Base-by-base conservation (phyloP, 2,888 invertebrate species). In the Fragum sueziense region DNA sequence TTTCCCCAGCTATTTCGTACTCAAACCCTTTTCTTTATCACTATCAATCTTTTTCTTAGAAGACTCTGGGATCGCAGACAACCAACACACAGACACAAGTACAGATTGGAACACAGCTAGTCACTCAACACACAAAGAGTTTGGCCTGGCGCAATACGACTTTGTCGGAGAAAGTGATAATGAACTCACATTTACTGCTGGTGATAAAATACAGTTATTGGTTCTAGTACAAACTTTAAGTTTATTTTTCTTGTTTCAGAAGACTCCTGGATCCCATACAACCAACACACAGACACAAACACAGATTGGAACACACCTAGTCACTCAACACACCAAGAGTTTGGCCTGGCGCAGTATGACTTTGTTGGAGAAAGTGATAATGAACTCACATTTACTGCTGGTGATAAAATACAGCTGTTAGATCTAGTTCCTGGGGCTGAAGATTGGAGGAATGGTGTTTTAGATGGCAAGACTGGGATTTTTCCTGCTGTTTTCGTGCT, bases 121-220 rank as follows among this genome's bases (percentile, higher is more conserved):
- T n/a, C 33, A 31, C 2, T 33, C 59, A 29, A 20, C 65, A 2
- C 20, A 27, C 0, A 27, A 25, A 79, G 77, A 67, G 52, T 71
- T 52, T 54, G 87, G 84, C n/a, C 73, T 70, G 37, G 90, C 89
- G 14, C 62, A 88, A 54, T 89, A 88, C 85, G 89, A 90, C 70
- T 92, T 89, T 82, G 57, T 72, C 14, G 90, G 90, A 11, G 86
- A 89, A 70, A 80, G 78, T 17, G 85, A 82, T 1, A 86, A 88
- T 61, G 91, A 92, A 74, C 82, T 92, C 33, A 81, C 88, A 31
- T 88, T 90, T 76, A 80, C 84, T 81, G 87, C 87, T 41, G 74
- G 85, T 47, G 78, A 73, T 51, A 52, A 69, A 51, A 41, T 97
- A 80, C 94, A 95, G 86, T 93, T 97, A 86, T 93, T 96, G 86